Conservation (phyloP, 2,113 vertebrate genomes). For the Motacilla alba region DNA sequence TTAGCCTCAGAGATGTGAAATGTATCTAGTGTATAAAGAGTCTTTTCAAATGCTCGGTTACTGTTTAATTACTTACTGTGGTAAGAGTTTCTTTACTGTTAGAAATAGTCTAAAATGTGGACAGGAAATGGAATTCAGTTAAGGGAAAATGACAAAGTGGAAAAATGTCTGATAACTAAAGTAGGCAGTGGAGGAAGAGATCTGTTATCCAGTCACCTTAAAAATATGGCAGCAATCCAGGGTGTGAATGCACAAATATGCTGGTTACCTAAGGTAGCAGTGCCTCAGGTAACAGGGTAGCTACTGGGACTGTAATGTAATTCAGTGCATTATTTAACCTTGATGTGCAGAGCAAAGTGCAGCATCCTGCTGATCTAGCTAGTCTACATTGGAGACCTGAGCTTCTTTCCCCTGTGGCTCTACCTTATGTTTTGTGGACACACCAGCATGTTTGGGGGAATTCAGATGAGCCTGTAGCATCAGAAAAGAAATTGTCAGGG, state of each 20-base stretch:
- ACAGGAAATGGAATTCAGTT: background rate
- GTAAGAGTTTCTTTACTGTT: background rate
- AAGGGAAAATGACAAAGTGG: background rate
- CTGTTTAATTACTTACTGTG: background rate
- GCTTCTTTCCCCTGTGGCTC: background rate
- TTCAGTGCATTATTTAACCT: background rate
- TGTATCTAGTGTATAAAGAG: background rate
- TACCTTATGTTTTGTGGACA: background rate
- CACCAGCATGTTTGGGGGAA: background rate
- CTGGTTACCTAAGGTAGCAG: background rate
- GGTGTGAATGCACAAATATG: background rate
- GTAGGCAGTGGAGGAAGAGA: background rate
- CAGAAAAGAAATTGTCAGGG: background rate
- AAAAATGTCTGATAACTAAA: background rate
- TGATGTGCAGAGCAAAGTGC: background rate
- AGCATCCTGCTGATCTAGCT: background rate
- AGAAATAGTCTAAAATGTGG: background rate
- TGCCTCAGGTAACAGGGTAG: background rate
- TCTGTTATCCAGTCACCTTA: background rate
- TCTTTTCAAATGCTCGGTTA: background rate
- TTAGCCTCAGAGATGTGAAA: background rate
- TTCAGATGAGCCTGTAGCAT: background rate
- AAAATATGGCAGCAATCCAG: background rate
- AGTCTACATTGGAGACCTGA: background rate
- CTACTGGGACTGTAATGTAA: background rate